These are phyloP conservation scores for Holothuria glaberrima DNA, from an alignment of 35 echinoderm and acorn worm species.

Conservation along the genomic window DNA sequence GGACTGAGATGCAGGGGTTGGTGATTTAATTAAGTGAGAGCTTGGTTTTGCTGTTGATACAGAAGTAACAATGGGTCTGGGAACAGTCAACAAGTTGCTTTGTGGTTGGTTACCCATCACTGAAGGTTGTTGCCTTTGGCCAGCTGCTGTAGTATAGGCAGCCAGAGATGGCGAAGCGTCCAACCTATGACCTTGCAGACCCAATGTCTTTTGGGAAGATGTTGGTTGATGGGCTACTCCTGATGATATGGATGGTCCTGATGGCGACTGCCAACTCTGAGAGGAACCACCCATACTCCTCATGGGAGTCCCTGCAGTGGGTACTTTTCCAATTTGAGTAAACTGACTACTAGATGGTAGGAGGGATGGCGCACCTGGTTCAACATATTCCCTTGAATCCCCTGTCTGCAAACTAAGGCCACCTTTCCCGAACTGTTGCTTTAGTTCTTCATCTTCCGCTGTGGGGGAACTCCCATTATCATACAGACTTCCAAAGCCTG, in stretches of 20 bases:
- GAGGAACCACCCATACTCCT: conserved; percentile 4
- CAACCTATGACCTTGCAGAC: no score
- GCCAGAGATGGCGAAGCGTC: no score
- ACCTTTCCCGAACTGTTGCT: conserved; percentile 46
- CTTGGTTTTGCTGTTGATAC: no score
- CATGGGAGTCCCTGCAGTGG: conserved; percentile 16
- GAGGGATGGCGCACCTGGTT: not conserved
- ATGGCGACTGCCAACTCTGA: conserved; percentile 38
- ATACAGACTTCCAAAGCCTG: not conserved
- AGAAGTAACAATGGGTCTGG: conserved; percentile 4
- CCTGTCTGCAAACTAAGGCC: not conserved
- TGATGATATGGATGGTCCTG: conserved; percentile 12
- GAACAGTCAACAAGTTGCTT: conserved; percentile 17
- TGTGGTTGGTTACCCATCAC: no score
- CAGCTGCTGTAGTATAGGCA: no score
- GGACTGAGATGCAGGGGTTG: no score
- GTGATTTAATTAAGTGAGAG: no score
- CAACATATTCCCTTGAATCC: conserved; percentile 13
- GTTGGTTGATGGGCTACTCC: conserved; percentile 3
- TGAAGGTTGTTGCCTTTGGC: no score
- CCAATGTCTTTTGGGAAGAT: not conserved
- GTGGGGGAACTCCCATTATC: conserved; percentile 38
- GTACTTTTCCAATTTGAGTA: conserved; percentile 9
- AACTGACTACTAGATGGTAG: conserved; percentile 22
- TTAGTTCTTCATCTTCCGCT: conserved; percentile 48